phyloP scores from a whole-genome alignment of 2,113 vertebrate species.

The Ceyx melanurus region DNA sequence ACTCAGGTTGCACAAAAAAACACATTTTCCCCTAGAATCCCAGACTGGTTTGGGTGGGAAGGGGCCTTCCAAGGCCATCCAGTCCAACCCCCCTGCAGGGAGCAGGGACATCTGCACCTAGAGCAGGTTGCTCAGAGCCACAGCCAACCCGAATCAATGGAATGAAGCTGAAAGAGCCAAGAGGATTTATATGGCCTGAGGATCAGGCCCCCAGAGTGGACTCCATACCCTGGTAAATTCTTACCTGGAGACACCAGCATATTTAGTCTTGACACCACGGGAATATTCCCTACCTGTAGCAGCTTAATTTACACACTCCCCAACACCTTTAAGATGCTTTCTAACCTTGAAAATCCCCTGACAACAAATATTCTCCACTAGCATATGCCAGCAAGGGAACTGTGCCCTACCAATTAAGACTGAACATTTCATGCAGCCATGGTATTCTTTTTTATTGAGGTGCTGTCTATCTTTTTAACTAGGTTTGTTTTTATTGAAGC shows the following conservation, averaged over 20 bases:
- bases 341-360: slow-evolving; percentile 69
- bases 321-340: slow-evolving; percentile 61
- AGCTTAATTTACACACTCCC: slow-evolving; percentile 59
- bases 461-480: slow-evolving; percentile 74
- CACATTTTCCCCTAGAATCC: neutral
- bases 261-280: slow-evolving; percentile 48
- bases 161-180: neutral
- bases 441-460: slow-evolving; percentile 76
- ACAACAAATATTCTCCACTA: slow-evolving; percentile 52
- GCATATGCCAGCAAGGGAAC: slow-evolving; percentile 47
- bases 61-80: neutral
- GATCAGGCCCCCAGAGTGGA: neutral
- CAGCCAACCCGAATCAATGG: neutral
- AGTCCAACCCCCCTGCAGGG: neutral
- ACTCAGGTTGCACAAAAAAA: neutral
- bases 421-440: slow-evolving; percentile 16
- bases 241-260: slow-evolving; percentile 34
- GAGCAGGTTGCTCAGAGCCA: neutral
- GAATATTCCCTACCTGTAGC: slow-evolving; percentile 58
- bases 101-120: neutral
- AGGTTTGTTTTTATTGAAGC: slow-evolving; percentile 76
- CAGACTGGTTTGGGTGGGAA: neutral
- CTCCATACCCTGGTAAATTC: slow-evolving; percentile 20
- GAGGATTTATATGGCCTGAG: neutral
- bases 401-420: slow-evolving; percentile 59